A percentile compares a stretch with the other conserved stretches of the same genome.
Conservation (phyloP, 2,113 vertebrate genomes). For the Tupaia chinensis region DNA sequence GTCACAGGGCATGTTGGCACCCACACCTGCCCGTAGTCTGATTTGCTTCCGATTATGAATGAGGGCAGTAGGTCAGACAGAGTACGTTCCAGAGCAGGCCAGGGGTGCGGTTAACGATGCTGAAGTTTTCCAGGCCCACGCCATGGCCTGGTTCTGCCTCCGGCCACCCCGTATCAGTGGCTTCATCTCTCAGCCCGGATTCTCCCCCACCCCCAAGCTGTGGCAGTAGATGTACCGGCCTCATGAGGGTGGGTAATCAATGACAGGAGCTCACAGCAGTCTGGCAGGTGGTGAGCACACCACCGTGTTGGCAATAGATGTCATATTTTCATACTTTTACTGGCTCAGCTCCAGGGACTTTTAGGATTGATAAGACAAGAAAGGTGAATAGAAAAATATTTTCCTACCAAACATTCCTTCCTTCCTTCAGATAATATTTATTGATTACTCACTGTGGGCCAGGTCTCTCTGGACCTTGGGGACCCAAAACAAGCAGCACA, state of each 20-base stretch:
- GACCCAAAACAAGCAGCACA: background rate
- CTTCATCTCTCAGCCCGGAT: background rate
- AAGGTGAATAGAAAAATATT: slow-evolving; percentile 14
- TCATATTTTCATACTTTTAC: background rate
- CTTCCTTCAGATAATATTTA: slow-evolving; percentile 3
- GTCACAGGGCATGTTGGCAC: background rate
- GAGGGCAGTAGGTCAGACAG: background rate
- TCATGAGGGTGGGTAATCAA: background rate
- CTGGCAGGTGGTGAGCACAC: background rate
- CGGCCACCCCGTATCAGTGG: background rate
- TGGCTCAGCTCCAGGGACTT: background rate
- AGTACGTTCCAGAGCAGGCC: background rate
- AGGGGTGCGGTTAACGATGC: background rate
- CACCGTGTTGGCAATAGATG: background rate
- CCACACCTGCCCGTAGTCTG: background rate
- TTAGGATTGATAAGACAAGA: background rate
- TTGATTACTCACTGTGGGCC: background rate
- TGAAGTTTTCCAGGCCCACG: background rate
- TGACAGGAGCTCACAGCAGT: background rate
- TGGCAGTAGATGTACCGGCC: too few relatives aligned
- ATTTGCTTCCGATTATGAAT: background rate
- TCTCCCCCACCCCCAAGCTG: background rate
- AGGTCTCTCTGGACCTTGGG: background rate
- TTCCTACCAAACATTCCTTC: background rate
- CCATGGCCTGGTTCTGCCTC: background rate